Evolutionary conservation across 2,113 vertebrate genomes (phyloP), one percentile per base, ranked within the genome.

Genomic region (Andinoacara biseriatus): DNA sequence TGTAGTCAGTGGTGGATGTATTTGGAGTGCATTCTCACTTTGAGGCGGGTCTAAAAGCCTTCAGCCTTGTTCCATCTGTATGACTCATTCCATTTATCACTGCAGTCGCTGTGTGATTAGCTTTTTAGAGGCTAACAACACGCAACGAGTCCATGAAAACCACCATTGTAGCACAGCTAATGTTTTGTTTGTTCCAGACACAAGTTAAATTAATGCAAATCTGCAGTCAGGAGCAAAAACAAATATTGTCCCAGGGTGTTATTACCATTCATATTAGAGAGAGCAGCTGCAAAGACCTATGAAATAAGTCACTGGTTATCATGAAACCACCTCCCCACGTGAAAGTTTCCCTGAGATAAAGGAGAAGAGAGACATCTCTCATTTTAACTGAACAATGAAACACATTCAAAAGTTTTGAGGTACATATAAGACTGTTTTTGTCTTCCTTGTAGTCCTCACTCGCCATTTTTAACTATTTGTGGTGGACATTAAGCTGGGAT

Each of bases 11-110:
- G 62, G 15, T 63, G 65, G 31, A n/a, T 67, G 40, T 35, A 63
- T 74, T 4, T 81, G 54, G 65, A 65, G 61, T 17, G 17, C 58
- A 33, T 49, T n/a, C 9, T 15, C 46, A n/a, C 31, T 52, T 20
- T 1, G 17, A 78, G 58, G 49, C 3, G 1, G 40, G 15, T 10
- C 35, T 67, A 17, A 57, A 67, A 72, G 77, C 58, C 49, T 49
- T 43, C 24, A 5, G 78, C 72, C 49, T 6, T n/a, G 85, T 26
- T 69, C 61, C 74, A 17, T 72, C 49, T 85, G 54, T 33, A 29
- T 84, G 83, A 86, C 74, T 90, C 88, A 85, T 18, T 83, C 49
- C 57, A 33, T 76, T 85, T 22, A 57, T 85, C 40, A 46, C 15
- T 76, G 76, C 60, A 79, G 77, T 80, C 49, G 46, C 31, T 43